Evolutionary conservation across 92 coral and sea anemone genomes (phyloP).

Genomic region (Porites evermanni): DNA sequence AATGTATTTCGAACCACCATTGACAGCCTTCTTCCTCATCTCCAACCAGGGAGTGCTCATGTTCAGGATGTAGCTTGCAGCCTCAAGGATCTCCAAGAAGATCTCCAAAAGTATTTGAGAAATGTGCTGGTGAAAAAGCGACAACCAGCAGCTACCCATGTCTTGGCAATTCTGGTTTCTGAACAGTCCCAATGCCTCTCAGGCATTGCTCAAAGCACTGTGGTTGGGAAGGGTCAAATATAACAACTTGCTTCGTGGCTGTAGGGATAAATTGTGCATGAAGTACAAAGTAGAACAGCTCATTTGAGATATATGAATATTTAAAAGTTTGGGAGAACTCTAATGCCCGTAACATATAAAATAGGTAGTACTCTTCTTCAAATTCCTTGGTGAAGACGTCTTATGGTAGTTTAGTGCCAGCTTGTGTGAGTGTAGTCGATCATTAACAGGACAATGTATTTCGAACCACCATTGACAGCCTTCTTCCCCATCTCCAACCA

Average conservation of each 20-base stretch:
- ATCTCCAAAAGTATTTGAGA: conserved; percentile 8
- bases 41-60: conserved; percentile 3
- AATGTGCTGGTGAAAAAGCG: conserved; percentile 52
- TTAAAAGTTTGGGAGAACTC: no score
- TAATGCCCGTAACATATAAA: no score
- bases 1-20: neutral
- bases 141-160: conserved; percentile 57
- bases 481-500: conserved; percentile 3
- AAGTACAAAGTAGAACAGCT: no score
- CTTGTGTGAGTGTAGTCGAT: no score
- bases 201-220: conserved; percentile 31
- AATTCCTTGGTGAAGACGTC: no score
- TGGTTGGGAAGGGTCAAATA: conserved; percentile 51
- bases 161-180: conserved; percentile 60
- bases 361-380: no score
- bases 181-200: conserved; percentile 32
- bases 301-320: no score
- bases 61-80: neutral
- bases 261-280: no score
- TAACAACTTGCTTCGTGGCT: conserved; percentile 27
- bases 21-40: neutral
- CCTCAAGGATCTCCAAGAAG: neutral
- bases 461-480: neutral
- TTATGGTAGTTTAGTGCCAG: no score
- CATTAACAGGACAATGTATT: conserved; percentile 28